A percentile compares a stretch with the other conserved stretches of the same genome.
phyloP scores from a whole-genome alignment of 1,140 invertebrate species.

The Limonius californicus region DNA sequence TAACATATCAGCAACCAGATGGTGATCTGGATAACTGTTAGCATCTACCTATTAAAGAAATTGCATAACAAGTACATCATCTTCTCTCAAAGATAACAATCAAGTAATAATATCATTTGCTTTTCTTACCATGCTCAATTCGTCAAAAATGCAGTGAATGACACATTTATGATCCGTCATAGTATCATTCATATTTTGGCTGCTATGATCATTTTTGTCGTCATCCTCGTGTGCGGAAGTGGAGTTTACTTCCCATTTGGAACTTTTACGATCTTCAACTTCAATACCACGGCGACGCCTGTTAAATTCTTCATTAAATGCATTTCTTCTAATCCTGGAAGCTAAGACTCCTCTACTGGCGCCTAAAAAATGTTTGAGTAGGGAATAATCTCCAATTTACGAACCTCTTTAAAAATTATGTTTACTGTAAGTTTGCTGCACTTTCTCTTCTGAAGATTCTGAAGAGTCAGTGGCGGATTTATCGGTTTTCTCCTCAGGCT shows the following conservation, averaged over 20 bases:
- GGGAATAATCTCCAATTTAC: too few relatives aligned
- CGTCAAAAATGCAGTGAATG: conserved; percentile 30
- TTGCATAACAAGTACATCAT: conserved; percentile 18
- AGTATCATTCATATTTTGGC: not conserved
- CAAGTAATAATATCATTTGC: too few relatives aligned
- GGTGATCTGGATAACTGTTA: conserved; percentile 37
- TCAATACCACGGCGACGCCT: not conserved
- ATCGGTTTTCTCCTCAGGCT: not conserved
- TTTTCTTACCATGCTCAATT: conserved; percentile 20
- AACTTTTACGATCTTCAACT: too few relatives aligned
- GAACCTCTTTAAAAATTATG: too few relatives aligned
- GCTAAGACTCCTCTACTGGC: too few relatives aligned
- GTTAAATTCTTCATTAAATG: too few relatives aligned
- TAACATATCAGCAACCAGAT: conserved; percentile 33
- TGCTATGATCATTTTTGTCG: too few relatives aligned
- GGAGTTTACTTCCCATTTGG: too few relatives aligned
- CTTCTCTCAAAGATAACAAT: not conserved
- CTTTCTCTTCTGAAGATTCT: not conserved
- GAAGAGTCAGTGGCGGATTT: not conserved
- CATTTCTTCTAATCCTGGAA: too few relatives aligned
- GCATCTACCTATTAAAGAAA: conserved; percentile 29
- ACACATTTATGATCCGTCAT: conserved; percentile 11
- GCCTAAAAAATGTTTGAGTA: too few relatives aligned
- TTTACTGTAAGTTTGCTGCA: not conserved
- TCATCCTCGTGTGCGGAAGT: too few relatives aligned